Percentiles rank a stretch among this genome's conserved stretches.
These are phyloP conservation scores for Ciconia nigra DNA, from an alignment of 2,797 vertebrate genomes.

Conservation along the genomic window DNA sequence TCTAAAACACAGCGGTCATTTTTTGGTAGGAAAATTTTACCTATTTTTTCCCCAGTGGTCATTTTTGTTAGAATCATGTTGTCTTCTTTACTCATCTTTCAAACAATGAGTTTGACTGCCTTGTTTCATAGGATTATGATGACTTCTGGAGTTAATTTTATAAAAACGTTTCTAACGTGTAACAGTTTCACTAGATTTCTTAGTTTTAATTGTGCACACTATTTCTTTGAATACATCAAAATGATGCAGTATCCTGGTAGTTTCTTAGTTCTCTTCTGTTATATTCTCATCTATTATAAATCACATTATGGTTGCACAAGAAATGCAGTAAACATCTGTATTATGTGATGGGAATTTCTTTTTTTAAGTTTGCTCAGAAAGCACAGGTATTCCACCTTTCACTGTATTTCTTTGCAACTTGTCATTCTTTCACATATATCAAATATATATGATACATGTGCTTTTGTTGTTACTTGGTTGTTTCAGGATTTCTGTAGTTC, in stretches of 20 bases:
- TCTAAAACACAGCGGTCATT: neutral
- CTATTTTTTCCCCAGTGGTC: neutral
- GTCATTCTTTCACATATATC: neutral
- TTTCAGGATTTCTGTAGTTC: neutral
- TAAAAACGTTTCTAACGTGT: neutral
- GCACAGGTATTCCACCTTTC: neutral
- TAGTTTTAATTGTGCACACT: neutral
- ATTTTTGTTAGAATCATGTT: neutral
- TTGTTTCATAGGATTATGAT: neutral
- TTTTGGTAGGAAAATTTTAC: neutral
- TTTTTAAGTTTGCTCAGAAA: neutral
- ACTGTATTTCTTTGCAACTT: neutral
- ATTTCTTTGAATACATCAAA: neutral
- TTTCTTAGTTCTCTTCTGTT: neutral
- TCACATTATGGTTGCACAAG: neutral
- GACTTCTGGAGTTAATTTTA: neutral
- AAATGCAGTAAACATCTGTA: neutral
- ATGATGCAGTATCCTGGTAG: neutral
- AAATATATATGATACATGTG: neutral
- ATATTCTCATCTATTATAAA: neutral
- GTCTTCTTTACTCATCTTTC: neutral
- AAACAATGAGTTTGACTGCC: neutral
- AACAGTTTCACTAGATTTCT: neutral
- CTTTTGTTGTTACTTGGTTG: neutral
- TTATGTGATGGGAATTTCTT: neutral